Conservation (phyloP, 2,888 invertebrate genomes). For the Villa cingulata region DNA sequence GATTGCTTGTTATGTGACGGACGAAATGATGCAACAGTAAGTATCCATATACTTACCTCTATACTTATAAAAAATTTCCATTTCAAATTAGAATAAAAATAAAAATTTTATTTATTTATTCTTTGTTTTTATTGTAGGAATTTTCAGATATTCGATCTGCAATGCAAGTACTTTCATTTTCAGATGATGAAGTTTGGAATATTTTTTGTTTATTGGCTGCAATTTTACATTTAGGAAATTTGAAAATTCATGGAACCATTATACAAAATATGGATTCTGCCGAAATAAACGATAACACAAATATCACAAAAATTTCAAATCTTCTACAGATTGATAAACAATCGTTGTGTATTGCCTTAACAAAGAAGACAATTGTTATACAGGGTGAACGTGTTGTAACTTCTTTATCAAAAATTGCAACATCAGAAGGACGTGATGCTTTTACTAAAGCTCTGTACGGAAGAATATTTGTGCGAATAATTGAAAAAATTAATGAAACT, state of each 20-base stretch:
- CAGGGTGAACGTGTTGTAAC: constrained; percentile 72
- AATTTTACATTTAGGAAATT: constrained; percentile 82
- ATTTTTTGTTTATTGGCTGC: constrained; percentile 74
- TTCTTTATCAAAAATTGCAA: constrained; percentile 57
- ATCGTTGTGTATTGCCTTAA: constrained; percentile 64
- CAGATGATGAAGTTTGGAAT: constrained; percentile 69
- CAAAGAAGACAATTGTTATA: constrained; percentile 71
- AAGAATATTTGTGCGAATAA: constrained; percentile 76
- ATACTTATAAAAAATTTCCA: background rate
- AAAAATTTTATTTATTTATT: background rate
- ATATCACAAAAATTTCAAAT: constrained; percentile 55
- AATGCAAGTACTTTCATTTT: constrained; percentile 83
- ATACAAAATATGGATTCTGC: constrained; percentile 77
- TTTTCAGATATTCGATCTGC: constrained; percentile 81
- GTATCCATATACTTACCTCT: background rate
- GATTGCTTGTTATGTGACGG: constrained; percentile 64
- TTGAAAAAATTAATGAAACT: constrained; percentile 77
- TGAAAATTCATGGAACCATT: constrained; percentile 63
- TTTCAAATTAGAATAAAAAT: too few species aligned
- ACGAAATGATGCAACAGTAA: constrained; percentile 54
- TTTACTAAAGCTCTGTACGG: constrained; percentile 90
- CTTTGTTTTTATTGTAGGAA: constrained; percentile 36
- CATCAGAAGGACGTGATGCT: constrained; percentile 77
- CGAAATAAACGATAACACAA: constrained; percentile 59
- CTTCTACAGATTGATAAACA: constrained; percentile 57